phyloP scores from a whole-genome alignment of 2,888 invertebrate genomes.

The Galerucella nymphaeae region DNA sequence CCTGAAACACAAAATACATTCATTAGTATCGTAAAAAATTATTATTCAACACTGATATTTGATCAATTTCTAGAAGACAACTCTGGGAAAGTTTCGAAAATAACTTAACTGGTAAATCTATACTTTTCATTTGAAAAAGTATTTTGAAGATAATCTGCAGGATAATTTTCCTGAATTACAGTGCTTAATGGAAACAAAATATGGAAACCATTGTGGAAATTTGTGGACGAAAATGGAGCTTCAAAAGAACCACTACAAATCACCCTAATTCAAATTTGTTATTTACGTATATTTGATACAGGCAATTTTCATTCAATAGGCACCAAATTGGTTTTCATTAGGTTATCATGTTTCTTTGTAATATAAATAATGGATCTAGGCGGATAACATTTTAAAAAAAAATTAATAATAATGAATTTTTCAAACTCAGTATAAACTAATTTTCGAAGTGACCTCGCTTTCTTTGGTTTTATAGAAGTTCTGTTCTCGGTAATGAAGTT shows the following conservation, averaged over 20 bases:
- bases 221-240: background rate
- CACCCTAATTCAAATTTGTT: conserved; percentile 1
- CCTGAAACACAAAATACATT: conserved; percentile 64
- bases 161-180: background rate
- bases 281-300: background rate
- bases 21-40: background rate
- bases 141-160: background rate
- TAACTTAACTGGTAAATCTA: too few species aligned
- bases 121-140: background rate
- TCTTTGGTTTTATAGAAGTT: background rate
- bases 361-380: background rate
- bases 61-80: too few species aligned
- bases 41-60: background rate
- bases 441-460: background rate
- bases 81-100: too few species aligned
- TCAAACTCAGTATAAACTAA: background rate
- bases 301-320: background rate
- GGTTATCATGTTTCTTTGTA: background rate
- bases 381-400: background rate
- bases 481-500: background rate
- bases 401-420: background rate
- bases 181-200: background rate
- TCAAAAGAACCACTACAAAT: background rate
- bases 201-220: background rate
- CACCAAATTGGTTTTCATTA: background rate